Percentiles rank a stretch among this genome's conserved stretches.
Evolutionary conservation across 2,797 vertebrate genomes (phyloP).

Genomic region (Amblyraja radiata): DNA sequence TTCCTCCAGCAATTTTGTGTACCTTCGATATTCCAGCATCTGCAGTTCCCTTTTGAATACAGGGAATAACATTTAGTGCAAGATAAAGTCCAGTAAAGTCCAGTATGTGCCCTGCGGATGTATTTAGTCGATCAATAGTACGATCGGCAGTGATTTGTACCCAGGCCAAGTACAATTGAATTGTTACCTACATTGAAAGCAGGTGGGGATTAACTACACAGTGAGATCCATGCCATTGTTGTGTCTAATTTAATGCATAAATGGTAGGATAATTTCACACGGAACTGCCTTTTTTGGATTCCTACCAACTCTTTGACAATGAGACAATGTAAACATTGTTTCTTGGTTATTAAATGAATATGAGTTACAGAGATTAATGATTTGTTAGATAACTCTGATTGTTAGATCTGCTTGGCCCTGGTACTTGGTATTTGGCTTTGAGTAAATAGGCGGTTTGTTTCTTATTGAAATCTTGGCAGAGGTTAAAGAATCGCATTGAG

Average conservation of each 20-base stretch:
- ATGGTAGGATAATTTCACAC: background rate
- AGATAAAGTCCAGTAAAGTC: no score
- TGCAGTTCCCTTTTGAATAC: no score
- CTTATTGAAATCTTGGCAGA: background rate
- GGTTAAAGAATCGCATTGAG: background rate
- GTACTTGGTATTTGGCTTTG: background rate
- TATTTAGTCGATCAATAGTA: no score
- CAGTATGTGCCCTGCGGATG: no score
- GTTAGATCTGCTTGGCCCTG: background rate
- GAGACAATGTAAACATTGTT: background rate
- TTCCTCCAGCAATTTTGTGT: no score
- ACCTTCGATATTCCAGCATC: no score
- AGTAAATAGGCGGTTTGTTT: conserved; percentile 24
- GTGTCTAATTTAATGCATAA: background rate
- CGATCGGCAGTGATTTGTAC: no score
- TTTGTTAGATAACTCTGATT: background rate
- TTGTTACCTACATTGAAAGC: no score
- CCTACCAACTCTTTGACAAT: background rate
- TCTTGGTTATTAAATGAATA: background rate
- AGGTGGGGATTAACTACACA: no score
- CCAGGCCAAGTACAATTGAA: no score
- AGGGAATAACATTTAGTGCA: no score
- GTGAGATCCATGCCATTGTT: no score
- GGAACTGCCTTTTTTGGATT: background rate
- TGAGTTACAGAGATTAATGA: background rate